A percentile compares a stretch with the other conserved stretches of the same genome.
These are phyloP conservation scores for Apamea sordens DNA, from an alignment of 2,888 invertebrate species.

Conservation along the genomic window DNA sequence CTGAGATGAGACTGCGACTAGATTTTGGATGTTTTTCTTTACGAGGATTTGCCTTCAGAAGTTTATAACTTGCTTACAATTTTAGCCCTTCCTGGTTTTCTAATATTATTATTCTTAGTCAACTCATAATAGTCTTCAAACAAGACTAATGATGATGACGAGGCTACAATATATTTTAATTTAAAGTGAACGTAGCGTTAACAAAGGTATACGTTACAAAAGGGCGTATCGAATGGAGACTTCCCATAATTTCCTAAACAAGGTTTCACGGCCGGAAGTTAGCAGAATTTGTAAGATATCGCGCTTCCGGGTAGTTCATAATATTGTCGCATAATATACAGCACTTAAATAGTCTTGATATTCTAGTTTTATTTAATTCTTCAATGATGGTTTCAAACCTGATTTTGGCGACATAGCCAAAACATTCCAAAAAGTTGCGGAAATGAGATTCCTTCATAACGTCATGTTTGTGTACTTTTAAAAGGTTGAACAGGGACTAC, in stretches of 20 bases:
- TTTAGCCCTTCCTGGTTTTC: no score
- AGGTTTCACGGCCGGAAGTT: conserved; percentile 86
- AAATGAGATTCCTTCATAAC: no score
- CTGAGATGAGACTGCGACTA: no score
- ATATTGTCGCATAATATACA: conserved; percentile 73
- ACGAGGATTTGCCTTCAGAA: no score
- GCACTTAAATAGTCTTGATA: conserved; percentile 71
- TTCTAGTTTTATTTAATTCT: conserved; percentile 28
- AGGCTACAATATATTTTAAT: conserved; percentile 41
- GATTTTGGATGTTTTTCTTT: no score
- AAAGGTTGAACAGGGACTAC: no score
- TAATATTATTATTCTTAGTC: no score
- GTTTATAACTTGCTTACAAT: no score
- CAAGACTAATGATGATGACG: conserved; percentile 37
- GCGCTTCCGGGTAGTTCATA: conserved; percentile 83
- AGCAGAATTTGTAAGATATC: conserved; percentile 89
- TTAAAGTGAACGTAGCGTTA: conserved; percentile 55
- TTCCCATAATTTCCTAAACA: conserved; percentile 84
- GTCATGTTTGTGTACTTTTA: no score
- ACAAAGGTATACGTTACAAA: conserved; percentile 75
- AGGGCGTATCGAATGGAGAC: conserved; percentile 81
- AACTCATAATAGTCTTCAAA: background rate
- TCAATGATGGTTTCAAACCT: background rate
- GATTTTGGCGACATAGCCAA: background rate
- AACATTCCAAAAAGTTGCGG: no score